Percentiles rank a stretch among this genome's conserved stretches.
Evolutionary conservation across 2,113 vertebrate species (phyloP).

Genomic region (Hippocampus abdominalis): DNA sequence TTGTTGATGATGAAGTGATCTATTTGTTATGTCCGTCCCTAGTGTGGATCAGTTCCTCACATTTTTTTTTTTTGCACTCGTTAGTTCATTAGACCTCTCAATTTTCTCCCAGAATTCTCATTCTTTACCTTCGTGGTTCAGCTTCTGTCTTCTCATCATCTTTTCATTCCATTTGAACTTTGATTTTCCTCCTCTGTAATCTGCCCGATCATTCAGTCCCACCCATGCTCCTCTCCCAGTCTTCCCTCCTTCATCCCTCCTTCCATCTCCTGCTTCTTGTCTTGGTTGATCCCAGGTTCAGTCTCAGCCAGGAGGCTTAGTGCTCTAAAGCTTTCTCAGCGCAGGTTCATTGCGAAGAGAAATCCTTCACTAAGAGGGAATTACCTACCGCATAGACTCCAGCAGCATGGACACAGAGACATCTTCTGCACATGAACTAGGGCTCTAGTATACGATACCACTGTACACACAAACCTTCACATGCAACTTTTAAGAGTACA

Average conservation of each 20-base stretch:
- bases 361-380: slow-evolving; percentile 60
- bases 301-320: slow-evolving; percentile 58
- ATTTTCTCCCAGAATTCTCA: not conserved
- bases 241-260: slow-evolving; percentile 13
- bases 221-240: slow-evolving; percentile 6
- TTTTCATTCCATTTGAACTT: slow-evolving; percentile 32
- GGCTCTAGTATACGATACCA: not conserved
- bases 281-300: slow-evolving; percentile 59
- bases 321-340: slow-evolving; percentile 50
- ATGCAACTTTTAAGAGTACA: not conserved
- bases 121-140: not conserved
- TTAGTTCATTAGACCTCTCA: not conserved
- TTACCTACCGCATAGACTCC: slow-evolving; percentile 46
- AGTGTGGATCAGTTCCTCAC: not conserved
- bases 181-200: slow-evolving; percentile 18
- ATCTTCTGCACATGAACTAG: not conserved
- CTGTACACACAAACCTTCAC: not conserved
- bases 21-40: not conserved
- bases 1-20: not conserved
- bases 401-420: slow-evolving; percentile 12
- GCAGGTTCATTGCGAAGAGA: slow-evolving; percentile 50
- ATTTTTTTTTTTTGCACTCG: not conserved
- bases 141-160: not conserved
- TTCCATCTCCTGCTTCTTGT: slow-evolving; percentile 37
- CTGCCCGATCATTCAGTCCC: slow-evolving; percentile 29